These are phyloP conservation scores for Tiphia femorata DNA, from an alignment of 2,888 invertebrate species.

Conservation along the genomic window DNA sequence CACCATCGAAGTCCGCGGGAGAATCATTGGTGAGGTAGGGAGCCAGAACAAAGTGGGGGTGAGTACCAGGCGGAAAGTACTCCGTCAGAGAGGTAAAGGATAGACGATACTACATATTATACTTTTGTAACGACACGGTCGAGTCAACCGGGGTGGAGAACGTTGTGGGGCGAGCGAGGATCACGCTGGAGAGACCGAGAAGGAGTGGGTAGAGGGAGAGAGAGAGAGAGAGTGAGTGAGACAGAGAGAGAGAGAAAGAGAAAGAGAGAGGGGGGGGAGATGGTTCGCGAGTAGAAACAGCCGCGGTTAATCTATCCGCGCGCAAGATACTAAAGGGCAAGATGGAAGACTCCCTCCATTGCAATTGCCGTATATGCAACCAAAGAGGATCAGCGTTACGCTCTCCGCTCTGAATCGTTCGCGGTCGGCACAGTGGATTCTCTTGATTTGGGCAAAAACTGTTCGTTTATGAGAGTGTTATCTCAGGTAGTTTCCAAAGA, in stretches of 20 bases:
- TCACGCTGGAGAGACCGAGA: neutral
- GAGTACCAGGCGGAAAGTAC: constrained; percentile 39
- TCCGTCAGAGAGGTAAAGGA: constrained; percentile 32
- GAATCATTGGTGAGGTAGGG: neutral
- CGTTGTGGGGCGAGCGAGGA: too few relatives aligned
- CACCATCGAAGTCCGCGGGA: constrained; percentile 19
- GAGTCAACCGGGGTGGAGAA: too few relatives aligned
- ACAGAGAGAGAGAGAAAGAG: constrained; percentile 16
- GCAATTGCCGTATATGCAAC: constrained; percentile 53
- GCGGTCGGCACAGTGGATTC: too few relatives aligned
- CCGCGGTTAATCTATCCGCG: constrained; percentile 55
- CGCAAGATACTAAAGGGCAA: constrained; percentile 58
- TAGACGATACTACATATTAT: constrained; percentile 45
- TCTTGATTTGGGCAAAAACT: too few relatives aligned
- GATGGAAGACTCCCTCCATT: constrained; percentile 58
- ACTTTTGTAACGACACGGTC: constrained; percentile 39
- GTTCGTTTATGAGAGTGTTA: too few relatives aligned
- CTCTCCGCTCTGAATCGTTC: neutral
- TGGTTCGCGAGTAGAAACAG: constrained; percentile 36
- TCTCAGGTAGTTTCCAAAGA: too few relatives aligned
- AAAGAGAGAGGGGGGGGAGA: constrained; percentile 4
- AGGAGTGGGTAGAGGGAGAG: neutral
- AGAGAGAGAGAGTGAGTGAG: constrained; percentile 11
- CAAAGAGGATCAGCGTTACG: neutral
- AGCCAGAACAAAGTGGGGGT: constrained; percentile 28